Evolutionary conservation across 2,888 invertebrate genomes (phyloP).

Genomic region (Camptogramma bilineatum): DNA sequence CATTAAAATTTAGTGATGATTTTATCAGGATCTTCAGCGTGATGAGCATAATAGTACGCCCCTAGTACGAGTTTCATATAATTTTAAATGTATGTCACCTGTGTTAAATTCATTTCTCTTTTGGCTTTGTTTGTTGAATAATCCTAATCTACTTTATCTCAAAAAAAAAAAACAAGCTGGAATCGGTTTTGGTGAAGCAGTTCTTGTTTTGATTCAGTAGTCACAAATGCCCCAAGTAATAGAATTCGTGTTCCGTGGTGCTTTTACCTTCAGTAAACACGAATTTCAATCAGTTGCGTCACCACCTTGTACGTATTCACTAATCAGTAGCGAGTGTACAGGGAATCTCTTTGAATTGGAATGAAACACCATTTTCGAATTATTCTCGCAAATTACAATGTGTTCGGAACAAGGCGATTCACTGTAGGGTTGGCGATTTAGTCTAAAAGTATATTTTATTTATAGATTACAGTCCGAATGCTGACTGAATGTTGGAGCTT

Average conservation of each 20-base stretch:
- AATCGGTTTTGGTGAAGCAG: background rate
- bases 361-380: constrained; percentile 37
- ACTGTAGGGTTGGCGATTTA: constrained; percentile 20
- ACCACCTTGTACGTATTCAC: constrained; percentile 22
- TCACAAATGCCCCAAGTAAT: background rate
- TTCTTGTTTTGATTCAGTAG: background rate
- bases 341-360: constrained; percentile 31
- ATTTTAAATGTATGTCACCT: too few relatives aligned
- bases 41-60: too few relatives aligned
- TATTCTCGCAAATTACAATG: constrained; percentile 40
- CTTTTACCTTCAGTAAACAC: background rate
- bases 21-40: too few relatives aligned
- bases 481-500: too few relatives aligned
- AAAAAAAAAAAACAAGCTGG: too few relatives aligned
- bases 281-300: constrained; percentile 13
- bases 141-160: too few relatives aligned
- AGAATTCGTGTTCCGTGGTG: background rate
- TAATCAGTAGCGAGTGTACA: constrained; percentile 33
- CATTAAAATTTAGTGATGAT: too few relatives aligned
- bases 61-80: too few relatives aligned
- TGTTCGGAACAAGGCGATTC: constrained; percentile 30
- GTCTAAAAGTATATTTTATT: constrained; percentile 26
- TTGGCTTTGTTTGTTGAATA: too few relatives aligned
- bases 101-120: too few relatives aligned
- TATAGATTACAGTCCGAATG: too few relatives aligned